Evolutionary conservation across 2,797 vertebrate species (phyloP), one percentile per base, ranked within the genome.

Genomic region (Sebastes flavidus): DNA sequence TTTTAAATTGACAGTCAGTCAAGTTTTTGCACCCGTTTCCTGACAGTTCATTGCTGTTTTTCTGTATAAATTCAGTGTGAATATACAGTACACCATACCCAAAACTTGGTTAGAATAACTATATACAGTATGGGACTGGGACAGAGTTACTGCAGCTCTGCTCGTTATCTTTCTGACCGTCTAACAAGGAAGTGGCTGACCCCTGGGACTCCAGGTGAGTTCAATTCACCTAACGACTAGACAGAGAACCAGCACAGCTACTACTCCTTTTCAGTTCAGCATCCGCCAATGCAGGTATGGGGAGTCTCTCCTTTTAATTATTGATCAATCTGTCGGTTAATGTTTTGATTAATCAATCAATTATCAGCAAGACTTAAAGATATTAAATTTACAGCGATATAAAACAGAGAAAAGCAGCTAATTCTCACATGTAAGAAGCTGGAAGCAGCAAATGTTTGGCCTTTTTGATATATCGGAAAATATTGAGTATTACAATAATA

Each of bases 251-350:
- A 54, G 52, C 52, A n/a, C 9, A n/a, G n/a, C 52, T 22, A 22
- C 49, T 5, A n/a, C 20, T 22, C 11, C 49, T 54, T 11, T 54
- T 10, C 52, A 54, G 10, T 5, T 22, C 8, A 22, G 20, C 20
- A 22, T 22, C 52, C 10, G 52, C 22, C 54, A 13, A 13, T 25
- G 38, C 42, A 63, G 59, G 14, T 25, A 25, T 25, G 29, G 12
- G 13, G 6, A 55, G 9, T 20, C 1, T 36, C 0, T 22, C 2
- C 2, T 6, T 54, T 5, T 32, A 0, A 9, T 55, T 20, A 60
- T 34, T 6, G 6, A 73, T 32, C 20, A 30, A 46, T 32, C 38
- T 6, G 25, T 49, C 30, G 7, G 5, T 66, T 14, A 25, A n/a
- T 65, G 36, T 12, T 29, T 52, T 66, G 25, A n/a, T 66, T 11